Base-by-base conservation (phyloP, 2,797 vertebrate species). In the Scleropages formosus region DNA sequence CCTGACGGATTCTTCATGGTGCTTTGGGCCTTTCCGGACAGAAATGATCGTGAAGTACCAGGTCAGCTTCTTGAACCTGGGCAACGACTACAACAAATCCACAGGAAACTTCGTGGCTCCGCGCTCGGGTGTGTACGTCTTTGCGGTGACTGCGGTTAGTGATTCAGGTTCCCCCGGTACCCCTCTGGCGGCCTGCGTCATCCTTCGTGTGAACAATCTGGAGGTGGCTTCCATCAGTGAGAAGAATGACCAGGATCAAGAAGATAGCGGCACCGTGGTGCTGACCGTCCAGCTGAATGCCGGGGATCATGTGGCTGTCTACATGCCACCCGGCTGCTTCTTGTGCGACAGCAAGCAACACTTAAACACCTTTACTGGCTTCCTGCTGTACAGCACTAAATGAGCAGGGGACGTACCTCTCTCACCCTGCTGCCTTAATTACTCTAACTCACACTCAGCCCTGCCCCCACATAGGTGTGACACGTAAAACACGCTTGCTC, bases 351-450 rank as follows among this genome's bases (percentile, higher is more conserved):
- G 80, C 74, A 13, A 6, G n/a, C 85, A 24, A 69, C 88, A 89
- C 80, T 88, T 73, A 69, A 93, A 91, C 82, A 92, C 89, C 0
- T 92, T 92, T 80, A 88, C 83, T 0, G 89, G 87, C 46, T 92
- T 91, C 81, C 83, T 93, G 80, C 87, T 93, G 44, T 91, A 90
- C 58, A 20, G 85, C 51, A 86, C 85, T 26, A 82, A 83, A 72
- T 88, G 74, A 85, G 26, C 26, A 20, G 6, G 2, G 51, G 67
- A 7, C 27, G 22, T 3, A 16, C 16, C 20, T 24, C 27, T 64
- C 47, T 61, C 27, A 15, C 20, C 53, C 18, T 16, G 12, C 51
- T 15, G 56, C 75, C 46, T 74, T 26, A 78, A 27, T 63, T 27
- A 4, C 9, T 46, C 16, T 16, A 4, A 8, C 18, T 74, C 4